Base-by-base conservation (phyloP, 2,113 vertebrate genomes). In the Salvator merianae region DNA sequence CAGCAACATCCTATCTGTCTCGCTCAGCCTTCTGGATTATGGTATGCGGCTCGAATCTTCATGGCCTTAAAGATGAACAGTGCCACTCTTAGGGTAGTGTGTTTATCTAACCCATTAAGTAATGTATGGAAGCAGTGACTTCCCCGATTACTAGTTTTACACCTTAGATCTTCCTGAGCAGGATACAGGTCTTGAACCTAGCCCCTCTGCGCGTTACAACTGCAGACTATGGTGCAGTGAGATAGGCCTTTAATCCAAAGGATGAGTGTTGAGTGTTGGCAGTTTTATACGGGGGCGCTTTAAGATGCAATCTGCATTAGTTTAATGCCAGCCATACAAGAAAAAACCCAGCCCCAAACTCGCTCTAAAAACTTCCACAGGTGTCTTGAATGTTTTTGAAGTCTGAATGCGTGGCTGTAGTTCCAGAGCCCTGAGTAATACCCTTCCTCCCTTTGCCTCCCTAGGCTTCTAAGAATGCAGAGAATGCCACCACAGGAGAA, bases 401-500 rank as follows among this genome's bases (percentile, higher is more conserved):
- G 20, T 9, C 32, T 36, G 14, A 18, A n/a, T 81, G 38, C 9
- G 36, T 71, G 55, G 30, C 47, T 36, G 12, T 32, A 36, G n/a
- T 81, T 73, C 55, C 53, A 14, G 30, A 73, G 22, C 32, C 4
- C 53, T 82, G 30, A 77, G 2, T 16, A 80, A 50, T 55, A 40
- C 73, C n/a, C 3, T 65, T 59, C 28, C 83, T 74, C 71, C 18
- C 13, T 73, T 81, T 86, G 0, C 86, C 26, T 78, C 91, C 82
- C 0, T 85, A 99, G 98, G 98, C 98, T 84, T 98, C 98, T 85
- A 98, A 98, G 96, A 98, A 97, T 3, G 98, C 97, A 1, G 98
- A 99, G 92, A 98, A 95, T 0, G 98, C 97, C 86, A 98, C 97
- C 91, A 96, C 98, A 26, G 98, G 97, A 87, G 97, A 98, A 87